These are phyloP conservation scores for Slavum lentiscoides DNA, from an alignment of 2,888 invertebrate species.

Conservation along the genomic window DNA sequence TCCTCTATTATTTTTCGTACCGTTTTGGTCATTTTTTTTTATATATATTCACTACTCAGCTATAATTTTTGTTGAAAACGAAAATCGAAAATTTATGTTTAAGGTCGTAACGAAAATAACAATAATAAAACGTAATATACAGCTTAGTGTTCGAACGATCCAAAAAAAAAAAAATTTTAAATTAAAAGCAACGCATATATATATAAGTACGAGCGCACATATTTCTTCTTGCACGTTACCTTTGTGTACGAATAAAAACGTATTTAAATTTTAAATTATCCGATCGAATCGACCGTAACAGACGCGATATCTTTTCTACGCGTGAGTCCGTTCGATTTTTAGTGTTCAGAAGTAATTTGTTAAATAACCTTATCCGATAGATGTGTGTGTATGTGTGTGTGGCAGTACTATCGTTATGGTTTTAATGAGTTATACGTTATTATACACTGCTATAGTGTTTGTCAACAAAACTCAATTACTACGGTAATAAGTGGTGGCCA, in stretches of 20 bases:
- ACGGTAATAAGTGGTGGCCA: conserved; percentile 8
- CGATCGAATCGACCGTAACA: conserved; percentile 24
- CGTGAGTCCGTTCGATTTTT: conserved; percentile 7
- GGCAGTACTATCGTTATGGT: conserved; percentile 29
- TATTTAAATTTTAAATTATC: conserved; percentile 12
- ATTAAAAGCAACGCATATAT: background rate
- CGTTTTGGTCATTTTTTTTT: no score
- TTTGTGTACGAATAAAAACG: background rate
- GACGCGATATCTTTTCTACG: background rate
- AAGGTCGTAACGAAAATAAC: no score
- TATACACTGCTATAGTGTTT: conserved; percentile 12
- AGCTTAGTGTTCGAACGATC: no score
- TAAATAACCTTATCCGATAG: conserved; percentile 14
- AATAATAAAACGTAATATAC: no score
- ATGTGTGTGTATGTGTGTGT: no score
- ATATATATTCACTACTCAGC: background rate
- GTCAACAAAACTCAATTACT: conserved; percentile 35
- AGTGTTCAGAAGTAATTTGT: conserved; percentile 12
- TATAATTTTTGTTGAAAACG: no score
- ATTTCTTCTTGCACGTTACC: background rate
- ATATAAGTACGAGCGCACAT: no score
- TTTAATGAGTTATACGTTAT: conserved; percentile 22
- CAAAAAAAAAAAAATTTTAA: no score
- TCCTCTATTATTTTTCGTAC: no score
- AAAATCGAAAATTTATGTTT: no score